Evolutionary conservation across 1,140 invertebrate species (phyloP).

Genomic region (Drosophila tani): DNA sequence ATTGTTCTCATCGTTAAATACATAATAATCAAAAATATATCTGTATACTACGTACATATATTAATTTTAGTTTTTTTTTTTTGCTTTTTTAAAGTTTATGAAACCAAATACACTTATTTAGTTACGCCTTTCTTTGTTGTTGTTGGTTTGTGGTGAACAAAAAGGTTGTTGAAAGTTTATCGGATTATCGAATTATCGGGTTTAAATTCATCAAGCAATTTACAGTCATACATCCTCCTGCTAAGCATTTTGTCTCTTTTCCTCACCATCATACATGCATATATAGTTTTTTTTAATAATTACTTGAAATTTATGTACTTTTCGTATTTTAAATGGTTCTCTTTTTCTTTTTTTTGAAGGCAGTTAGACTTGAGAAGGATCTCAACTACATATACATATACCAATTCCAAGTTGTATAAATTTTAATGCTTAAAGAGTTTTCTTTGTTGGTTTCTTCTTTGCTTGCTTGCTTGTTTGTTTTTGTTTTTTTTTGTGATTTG

Average conservation of each 20-base stretch:
- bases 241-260: slow-evolving; percentile 15
- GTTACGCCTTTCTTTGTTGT: slow-evolving; percentile 53
- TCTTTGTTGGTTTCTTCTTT: slow-evolving; percentile 32
- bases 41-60: slow-evolving; percentile 57
- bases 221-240: slow-evolving; percentile 10
- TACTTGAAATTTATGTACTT: slow-evolving; percentile 28
- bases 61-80: slow-evolving; percentile 68
- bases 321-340: slow-evolving; percentile 24
- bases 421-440: slow-evolving; percentile 24
- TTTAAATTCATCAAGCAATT: slow-evolving; percentile 26
- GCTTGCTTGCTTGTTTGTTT: slow-evolving; percentile 17
- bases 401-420: slow-evolving; percentile 22
- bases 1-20: slow-evolving; percentile 58
- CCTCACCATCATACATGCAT: background rate
- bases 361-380: slow-evolving; percentile 63
- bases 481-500: slow-evolving; percentile 28
- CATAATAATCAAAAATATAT: slow-evolving; percentile 80
- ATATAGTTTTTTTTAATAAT: background rate
- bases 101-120: slow-evolving; percentile 81
- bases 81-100: slow-evolving; percentile 73
- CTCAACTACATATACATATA: slow-evolving; percentile 32
- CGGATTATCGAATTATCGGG: background rate
- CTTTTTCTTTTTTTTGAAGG: slow-evolving; percentile 52
- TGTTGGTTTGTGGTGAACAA: slow-evolving; percentile 29
- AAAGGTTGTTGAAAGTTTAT: slow-evolving; percentile 14